A percentile compares a stretch with the other conserved stretches of the same genome.
These are phyloP conservation scores for Notoglanidium macrostoma DNA, from an alignment of 2,797 vertebrate species.

Conservation along the genomic window DNA sequence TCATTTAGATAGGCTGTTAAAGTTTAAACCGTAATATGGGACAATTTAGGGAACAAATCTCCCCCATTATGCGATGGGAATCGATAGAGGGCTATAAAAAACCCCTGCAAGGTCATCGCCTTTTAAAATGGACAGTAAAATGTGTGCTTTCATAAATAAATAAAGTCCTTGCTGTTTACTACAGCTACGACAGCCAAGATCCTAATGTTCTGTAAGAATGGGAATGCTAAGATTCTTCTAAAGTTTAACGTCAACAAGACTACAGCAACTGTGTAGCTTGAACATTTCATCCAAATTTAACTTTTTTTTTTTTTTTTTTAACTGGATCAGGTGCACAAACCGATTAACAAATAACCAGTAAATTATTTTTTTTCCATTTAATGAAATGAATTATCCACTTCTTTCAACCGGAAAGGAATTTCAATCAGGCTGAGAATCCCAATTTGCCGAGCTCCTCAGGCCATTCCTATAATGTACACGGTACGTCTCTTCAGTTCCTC, in stretches of 20 bases:
- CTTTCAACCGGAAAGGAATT: not conserved
- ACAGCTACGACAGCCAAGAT: not conserved
- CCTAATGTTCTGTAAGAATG: not conserved
- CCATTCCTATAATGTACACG: not conserved
- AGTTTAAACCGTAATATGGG: not conserved
- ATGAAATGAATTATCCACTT: not conserved
- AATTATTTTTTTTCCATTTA: not conserved
- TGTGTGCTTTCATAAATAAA: not conserved
- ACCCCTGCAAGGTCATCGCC: not conserved
- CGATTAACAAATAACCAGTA: not conserved
- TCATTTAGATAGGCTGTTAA: not conserved
- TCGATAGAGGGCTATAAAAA: not conserved
- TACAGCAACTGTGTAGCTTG: not conserved
- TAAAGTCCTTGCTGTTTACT: not conserved
- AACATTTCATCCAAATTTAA: too few species aligned
- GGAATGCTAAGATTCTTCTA: not conserved
- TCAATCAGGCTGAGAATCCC: not conserved
- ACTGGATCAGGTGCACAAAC: too few species aligned
- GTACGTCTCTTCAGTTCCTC: not conserved
- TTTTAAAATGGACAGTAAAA: not conserved
- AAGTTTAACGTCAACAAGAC: not conserved
- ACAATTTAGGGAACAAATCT: not conserved
- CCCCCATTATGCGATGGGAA: not conserved
- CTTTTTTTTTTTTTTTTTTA: too few species aligned
- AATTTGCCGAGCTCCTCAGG: too few species aligned